Evolutionary conservation across 2,113 vertebrate species (phyloP).

Genomic region (Caranx ignobilis): DNA sequence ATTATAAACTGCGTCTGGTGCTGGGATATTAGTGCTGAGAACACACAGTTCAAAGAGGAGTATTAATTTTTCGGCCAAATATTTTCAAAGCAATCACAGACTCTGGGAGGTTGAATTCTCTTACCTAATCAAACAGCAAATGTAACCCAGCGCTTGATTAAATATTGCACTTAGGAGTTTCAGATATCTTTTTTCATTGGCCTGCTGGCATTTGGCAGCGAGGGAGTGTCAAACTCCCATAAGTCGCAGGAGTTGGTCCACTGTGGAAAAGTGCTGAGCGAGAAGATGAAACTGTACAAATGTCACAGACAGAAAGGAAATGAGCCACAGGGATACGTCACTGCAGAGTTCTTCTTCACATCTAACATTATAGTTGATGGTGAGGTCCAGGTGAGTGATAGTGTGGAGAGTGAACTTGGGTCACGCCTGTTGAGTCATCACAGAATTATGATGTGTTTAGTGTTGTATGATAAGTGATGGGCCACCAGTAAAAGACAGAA

Average conservation of each 20-base stretch:
- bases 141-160: constrained; percentile 81
- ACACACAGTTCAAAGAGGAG: constrained; percentile 54
- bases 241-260: constrained; percentile 70
- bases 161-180: constrained; percentile 83
- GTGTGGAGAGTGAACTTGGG: constrained; percentile 12
- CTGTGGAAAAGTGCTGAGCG: constrained; percentile 79
- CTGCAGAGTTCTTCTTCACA: constrained; percentile 39
- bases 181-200: constrained; percentile 74
- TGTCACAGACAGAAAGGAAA: constrained; percentile 65
- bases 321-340: constrained; percentile 57
- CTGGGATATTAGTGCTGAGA: constrained; percentile 45
- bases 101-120: constrained; percentile 69
- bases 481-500: not conserved
- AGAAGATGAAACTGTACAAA: constrained; percentile 66
- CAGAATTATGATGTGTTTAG: constrained; percentile 2
- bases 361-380: constrained; percentile 38
- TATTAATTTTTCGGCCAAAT: constrained; percentile 68
- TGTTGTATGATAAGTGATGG: not conserved
- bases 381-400: constrained; percentile 34
- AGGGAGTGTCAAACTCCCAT: constrained; percentile 79
- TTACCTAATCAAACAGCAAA: constrained; percentile 79
- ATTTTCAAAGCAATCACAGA: constrained; percentile 78
- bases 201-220: constrained; percentile 78
- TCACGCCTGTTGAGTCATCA: constrained; percentile 2
- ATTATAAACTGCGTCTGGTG: constrained; percentile 41